Base-by-base conservation (phyloP, 1,140 invertebrate genomes). In the Drosophila busckii region DNA sequence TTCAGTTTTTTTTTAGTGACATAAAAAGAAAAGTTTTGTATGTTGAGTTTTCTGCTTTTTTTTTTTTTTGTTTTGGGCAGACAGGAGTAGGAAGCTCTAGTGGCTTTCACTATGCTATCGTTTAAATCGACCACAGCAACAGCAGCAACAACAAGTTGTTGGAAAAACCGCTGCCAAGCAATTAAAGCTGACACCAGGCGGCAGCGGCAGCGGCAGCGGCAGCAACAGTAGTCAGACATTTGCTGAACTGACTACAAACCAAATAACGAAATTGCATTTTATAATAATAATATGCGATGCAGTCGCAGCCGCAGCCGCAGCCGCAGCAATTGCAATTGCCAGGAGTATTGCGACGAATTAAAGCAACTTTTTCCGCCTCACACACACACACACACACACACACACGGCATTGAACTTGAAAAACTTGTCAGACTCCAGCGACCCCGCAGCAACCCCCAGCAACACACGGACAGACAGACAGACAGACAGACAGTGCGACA, bases 241-340 rank as follows among this genome's bases (percentile, higher is more conserved):
- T n/a, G n/a, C n/a, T n/a, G n/a, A n/a, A n/a, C n/a, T n/a, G n/a
- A n/a, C n/a, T n/a, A 76, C 58, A 71, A 56, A 65, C 73, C 48
- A 80, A 80, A 80, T 80, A 78, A 80, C 73, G 68, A 78, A 71
- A 78, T 80, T 78, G 67, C 71, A 78, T 80, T 80, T 76, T 67
- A 71, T 52, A 54, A 46, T 48, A 48, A 22, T n/a, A n/a, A n/a
- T n/a, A n/a, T n/a, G n/a, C n/a, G n/a, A n/a, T n/a, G n/a, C n/a
- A n/a, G n/a, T n/a, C n/a, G n/a, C n/a, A n/a, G n/a, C n/a, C n/a
- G n/a, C n/a, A n/a, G n/a, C n/a, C n/a, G n/a, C 31, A 22, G 25
- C 41, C 31, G 38, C 15, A 37, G 48, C 34, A 44, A 59, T 17
- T 59, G 32, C 38, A 62, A 32, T 28, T 44, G 42, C 31, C 29